A percentile compares a stretch with the other conserved stretches of the same genome.
These are phyloP conservation scores for Melanargia galathea DNA, from an alignment of 2,888 invertebrate species.

Conservation along the genomic window DNA sequence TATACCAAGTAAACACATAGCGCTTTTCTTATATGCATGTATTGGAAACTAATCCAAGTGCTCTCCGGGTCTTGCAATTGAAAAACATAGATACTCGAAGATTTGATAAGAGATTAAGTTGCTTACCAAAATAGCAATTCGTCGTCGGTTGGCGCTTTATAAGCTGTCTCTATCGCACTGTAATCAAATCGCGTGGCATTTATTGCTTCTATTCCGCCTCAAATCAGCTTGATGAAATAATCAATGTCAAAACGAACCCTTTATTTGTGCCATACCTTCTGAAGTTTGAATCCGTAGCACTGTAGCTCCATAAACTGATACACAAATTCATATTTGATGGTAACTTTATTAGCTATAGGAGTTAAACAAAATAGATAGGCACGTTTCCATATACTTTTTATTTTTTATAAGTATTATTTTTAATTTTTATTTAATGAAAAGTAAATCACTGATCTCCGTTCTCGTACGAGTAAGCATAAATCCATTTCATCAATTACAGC, in stretches of 20 bases:
- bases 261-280: slow-evolving; percentile 5
- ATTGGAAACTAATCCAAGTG: no score
- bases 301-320: neutral
- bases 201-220: slow-evolving; percentile 62
- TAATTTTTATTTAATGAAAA: no score
- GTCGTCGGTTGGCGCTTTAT: slow-evolving; percentile 57
- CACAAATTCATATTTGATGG: neutral
- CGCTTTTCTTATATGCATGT: neutral
- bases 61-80: neutral
- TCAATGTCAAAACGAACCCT: slow-evolving; percentile 40
- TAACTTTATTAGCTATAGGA: neutral
- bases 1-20: neutral
- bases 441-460: no score
- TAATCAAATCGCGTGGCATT: slow-evolving; percentile 71
- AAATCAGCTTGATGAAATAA: slow-evolving; percentile 60
- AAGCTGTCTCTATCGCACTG: slow-evolving; percentile 69
- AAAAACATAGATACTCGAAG: neutral
- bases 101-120: neutral
- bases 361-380: no score
- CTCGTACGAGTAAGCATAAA: no score
- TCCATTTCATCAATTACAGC: no score
- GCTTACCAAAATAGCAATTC: neutral
- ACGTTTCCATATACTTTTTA: no score
- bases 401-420: no score
- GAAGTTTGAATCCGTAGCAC: neutral